These are phyloP conservation scores for Apis mellifera DNA, from an alignment of 1,140 invertebrate species.

Conservation along the genomic window DNA sequence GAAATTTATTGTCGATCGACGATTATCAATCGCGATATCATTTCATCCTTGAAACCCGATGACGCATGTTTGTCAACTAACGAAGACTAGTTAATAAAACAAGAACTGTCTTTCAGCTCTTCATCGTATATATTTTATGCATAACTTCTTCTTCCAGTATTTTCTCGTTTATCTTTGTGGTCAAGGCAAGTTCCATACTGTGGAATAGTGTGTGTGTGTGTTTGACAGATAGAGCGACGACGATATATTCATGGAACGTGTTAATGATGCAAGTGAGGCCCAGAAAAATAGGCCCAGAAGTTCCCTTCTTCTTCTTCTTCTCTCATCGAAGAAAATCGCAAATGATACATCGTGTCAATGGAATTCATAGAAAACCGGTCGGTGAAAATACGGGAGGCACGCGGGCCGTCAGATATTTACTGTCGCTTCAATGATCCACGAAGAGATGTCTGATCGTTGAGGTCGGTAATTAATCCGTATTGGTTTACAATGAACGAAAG, in stretches of 20 bases:
- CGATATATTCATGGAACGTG: neutral
- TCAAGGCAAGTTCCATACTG: constrained; percentile 26
- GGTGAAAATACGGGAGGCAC: neutral
- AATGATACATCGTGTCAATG: neutral
- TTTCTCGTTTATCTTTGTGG: constrained; percentile 23
- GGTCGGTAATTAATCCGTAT: constrained; percentile 57
- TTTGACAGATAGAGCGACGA: constrained; percentile 20
- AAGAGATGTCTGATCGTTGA: constrained; percentile 36
- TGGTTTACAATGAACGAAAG: constrained; percentile 53
- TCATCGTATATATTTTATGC: neutral
- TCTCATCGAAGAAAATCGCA: neutral
- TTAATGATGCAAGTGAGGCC: neutral
- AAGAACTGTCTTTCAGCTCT: neutral
- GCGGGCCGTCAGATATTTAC: constrained; percentile 14
- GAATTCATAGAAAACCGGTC: neutral
- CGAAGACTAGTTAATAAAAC: neutral
- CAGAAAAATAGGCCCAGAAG: neutral
- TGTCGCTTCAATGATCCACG: constrained; percentile 20
- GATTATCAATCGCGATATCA: constrained; percentile 17
- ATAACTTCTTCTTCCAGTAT: neutral
- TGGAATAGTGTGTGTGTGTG: neutral
- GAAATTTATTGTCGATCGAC: constrained; percentile 8
- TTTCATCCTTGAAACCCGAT: neutral
- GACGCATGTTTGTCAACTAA: neutral
- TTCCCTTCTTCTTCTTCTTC: neutral